These are phyloP conservation scores for Hydroisotoma schaefferi DNA, from an alignment of 2,888 invertebrate genomes.

Conservation along the genomic window DNA sequence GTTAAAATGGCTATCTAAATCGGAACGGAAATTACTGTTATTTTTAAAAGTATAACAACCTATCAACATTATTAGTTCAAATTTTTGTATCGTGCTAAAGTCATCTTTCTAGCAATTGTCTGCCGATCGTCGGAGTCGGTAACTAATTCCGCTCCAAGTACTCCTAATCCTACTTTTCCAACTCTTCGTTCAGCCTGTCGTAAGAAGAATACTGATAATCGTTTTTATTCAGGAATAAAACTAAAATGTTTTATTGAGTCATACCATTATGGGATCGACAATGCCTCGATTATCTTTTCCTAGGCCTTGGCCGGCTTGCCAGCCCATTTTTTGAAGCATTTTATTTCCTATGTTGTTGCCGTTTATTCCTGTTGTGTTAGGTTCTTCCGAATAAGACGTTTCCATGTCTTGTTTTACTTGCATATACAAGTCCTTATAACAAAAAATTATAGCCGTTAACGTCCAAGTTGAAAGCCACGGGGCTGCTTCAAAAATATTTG, in stretches of 20 bases:
- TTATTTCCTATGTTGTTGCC: constrained; percentile 92
- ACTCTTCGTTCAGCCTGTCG: constrained; percentile 62
- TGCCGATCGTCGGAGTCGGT: constrained; percentile 81
- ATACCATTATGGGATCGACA: constrained; percentile 84
- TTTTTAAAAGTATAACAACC: no score
- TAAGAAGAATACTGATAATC: not conserved
- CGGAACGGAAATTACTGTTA: no score
- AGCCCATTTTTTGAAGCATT: constrained; percentile 97
- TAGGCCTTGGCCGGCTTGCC: constrained; percentile 94
- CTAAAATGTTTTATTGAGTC: not conserved
- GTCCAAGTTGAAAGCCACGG: not conserved
- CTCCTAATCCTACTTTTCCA: constrained; percentile 79
- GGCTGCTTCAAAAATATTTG: not conserved
- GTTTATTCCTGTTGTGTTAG: constrained; percentile 67
- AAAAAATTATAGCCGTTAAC: no score
- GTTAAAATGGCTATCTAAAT: no score
- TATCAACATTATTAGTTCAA: constrained; percentile 53
- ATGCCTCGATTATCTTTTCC: constrained; percentile 90
- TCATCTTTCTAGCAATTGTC: constrained; percentile 83
- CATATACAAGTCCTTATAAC: constrained; percentile 58
- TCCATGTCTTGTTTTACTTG: constrained; percentile 56
- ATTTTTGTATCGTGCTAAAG: constrained; percentile 83
- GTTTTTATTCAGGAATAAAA: not conserved
- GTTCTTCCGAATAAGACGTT: constrained; percentile 54
- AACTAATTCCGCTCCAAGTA: constrained; percentile 63